phyloP scores from a whole-genome alignment of 2,797 vertebrate species.

The Rallus crepitans region DNA sequence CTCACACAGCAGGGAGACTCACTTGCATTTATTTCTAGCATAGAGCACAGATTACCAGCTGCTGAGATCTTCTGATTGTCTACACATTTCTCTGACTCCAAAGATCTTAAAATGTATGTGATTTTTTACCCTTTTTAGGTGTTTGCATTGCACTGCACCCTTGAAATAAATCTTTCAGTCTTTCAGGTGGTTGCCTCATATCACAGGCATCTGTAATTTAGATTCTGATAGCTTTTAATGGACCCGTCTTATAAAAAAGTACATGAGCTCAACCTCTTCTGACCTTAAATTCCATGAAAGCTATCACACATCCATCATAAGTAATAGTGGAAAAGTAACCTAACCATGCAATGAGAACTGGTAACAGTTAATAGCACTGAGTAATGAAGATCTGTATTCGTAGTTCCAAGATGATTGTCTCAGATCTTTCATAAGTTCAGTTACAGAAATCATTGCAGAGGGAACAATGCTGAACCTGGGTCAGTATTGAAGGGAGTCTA shows the following conservation, averaged over 20 bases:
- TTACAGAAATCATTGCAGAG: neutral
- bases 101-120: neutral
- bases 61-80: neutral
- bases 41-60: neutral
- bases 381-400: neutral
- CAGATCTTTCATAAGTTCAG: neutral
- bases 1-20: neutral
- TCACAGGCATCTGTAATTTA: neutral
- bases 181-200: neutral
- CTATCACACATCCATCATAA: neutral
- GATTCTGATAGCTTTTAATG: neutral
- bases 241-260: neutral
- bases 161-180: neutral
- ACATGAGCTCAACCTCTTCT: neutral
- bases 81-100: neutral
- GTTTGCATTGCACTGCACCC: neutral
- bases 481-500: neutral
- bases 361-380: neutral
- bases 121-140: neutral
- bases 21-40: neutral
- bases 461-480: neutral
- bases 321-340: neutral
- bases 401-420: neutral
- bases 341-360: neutral
- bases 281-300: neutral